A percentile compares a stretch with the other conserved stretches of the same genome.
Conservation (phyloP, 1,140 invertebrate genomes). For the Hycleus cichorii region DNA sequence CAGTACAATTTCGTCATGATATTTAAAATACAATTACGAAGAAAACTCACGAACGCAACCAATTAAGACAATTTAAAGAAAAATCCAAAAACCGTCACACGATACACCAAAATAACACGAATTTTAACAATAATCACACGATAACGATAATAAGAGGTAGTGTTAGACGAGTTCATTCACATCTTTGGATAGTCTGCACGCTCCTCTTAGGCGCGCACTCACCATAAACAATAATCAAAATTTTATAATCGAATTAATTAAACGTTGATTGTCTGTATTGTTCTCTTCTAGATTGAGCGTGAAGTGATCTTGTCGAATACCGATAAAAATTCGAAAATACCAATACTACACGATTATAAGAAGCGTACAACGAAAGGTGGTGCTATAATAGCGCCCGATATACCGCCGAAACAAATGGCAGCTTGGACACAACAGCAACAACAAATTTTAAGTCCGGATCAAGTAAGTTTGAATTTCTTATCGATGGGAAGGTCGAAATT, state of each 20-base stretch:
- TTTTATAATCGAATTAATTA: no score
- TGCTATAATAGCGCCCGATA: slow-evolving; percentile 57
- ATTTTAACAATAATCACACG: not conserved
- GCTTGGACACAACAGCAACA: slow-evolving; percentile 38
- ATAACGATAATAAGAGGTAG: not conserved
- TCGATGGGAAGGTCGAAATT: not conserved
- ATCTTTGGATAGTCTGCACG: no score
- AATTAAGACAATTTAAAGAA: no score
- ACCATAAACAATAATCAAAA: no score
- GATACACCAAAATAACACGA: not conserved
- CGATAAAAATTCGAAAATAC: slow-evolving; percentile 68
- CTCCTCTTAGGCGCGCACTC: no score
- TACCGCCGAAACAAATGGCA: slow-evolving; percentile 56
- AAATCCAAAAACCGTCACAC: no score
- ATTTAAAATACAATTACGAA: not conserved
- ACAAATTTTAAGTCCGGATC: slow-evolving; percentile 35
- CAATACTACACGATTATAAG: slow-evolving; percentile 63
- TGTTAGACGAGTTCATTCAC: no score
- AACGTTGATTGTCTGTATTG: not conserved
- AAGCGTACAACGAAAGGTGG: slow-evolving; percentile 47
- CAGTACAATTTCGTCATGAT: no score
- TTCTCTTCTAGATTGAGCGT: slow-evolving; percentile 58
- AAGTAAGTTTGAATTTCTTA: slow-evolving; percentile 23
- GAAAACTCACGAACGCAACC: no score
- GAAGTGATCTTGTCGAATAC: slow-evolving; percentile 60